Evolutionary conservation across 1,140 invertebrate genomes (phyloP).

Genomic region (Drosophila rhopaloa): DNA sequence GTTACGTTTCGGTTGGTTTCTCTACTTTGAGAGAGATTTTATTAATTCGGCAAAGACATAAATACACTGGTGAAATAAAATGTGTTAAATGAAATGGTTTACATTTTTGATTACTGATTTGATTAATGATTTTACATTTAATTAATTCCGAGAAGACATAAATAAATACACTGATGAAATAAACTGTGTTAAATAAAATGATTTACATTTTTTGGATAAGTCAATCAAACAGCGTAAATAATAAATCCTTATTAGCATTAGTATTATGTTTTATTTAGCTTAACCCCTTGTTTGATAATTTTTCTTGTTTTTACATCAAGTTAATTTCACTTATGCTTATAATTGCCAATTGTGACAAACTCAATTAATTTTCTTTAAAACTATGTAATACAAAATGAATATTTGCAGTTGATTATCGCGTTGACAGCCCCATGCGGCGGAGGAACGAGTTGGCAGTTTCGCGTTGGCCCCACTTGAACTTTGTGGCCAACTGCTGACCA

Average conservation of each 20-base stretch:
- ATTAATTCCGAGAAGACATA: too few relatives aligned
- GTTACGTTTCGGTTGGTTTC: constrained; percentile 1
- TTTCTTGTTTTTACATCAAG: too few relatives aligned
- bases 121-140: too few relatives aligned
- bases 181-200: too few relatives aligned
- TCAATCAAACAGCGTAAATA: too few relatives aligned
- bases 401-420: constrained; percentile 22
- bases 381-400: not conserved
- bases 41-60: not conserved
- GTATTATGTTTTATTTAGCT: too few relatives aligned
- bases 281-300: too few relatives aligned
- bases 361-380: not conserved
- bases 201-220: too few relatives aligned
- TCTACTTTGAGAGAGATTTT: not conserved
- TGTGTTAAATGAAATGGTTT: not conserved
- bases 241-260: too few relatives aligned
- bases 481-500: constrained; percentile 59
- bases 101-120: not conserved
- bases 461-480: constrained; percentile 60
- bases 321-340: too few relatives aligned
- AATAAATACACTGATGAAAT: too few relatives aligned
- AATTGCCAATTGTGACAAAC: not conserved
- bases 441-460: constrained; percentile 26
- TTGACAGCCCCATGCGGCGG: constrained; percentile 27
- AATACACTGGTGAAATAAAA: too few relatives aligned